phyloP scores from a whole-genome alignment of 2,797 vertebrate genomes.

The Pseudochirops cupreus region DNA sequence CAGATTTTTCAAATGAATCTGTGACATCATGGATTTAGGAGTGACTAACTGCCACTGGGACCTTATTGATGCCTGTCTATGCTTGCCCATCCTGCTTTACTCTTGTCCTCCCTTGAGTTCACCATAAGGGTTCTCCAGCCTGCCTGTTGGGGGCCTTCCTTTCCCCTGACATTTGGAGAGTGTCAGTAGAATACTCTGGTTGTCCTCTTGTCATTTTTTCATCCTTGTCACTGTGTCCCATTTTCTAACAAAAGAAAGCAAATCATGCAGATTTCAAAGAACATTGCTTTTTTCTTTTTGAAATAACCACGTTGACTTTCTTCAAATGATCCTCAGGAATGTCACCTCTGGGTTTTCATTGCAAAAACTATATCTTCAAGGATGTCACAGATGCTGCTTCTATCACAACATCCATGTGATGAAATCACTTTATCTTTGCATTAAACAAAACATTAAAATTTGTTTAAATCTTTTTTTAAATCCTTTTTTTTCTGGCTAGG shows the following conservation, averaged over 20 bases:
- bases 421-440: neutral
- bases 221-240: neutral
- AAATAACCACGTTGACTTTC: neutral
- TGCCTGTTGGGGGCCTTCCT: neutral
- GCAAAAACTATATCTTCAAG: constrained; percentile 43
- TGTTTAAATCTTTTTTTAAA: constrained; percentile 44
- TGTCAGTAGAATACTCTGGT: neutral
- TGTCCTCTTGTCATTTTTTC: neutral
- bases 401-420: neutral
- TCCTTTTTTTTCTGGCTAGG: too few species aligned
- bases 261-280: neutral
- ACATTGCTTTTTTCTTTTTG: neutral
- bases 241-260: constrained; percentile 10
- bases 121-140: neutral
- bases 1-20: neutral
- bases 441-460: neutral
- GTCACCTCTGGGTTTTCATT: constrained; percentile 40
- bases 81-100: neutral
- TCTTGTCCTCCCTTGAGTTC: neutral
- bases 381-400: constrained; percentile 19
- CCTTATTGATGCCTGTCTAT: neutral
- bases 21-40: neutral
- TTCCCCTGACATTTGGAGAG: neutral
- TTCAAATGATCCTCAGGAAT: constrained; percentile 15
- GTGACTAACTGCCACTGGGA: too few species aligned